phyloP scores from a whole-genome alignment of 2,888 invertebrate species.

The Meghimatium bilineatum region DNA sequence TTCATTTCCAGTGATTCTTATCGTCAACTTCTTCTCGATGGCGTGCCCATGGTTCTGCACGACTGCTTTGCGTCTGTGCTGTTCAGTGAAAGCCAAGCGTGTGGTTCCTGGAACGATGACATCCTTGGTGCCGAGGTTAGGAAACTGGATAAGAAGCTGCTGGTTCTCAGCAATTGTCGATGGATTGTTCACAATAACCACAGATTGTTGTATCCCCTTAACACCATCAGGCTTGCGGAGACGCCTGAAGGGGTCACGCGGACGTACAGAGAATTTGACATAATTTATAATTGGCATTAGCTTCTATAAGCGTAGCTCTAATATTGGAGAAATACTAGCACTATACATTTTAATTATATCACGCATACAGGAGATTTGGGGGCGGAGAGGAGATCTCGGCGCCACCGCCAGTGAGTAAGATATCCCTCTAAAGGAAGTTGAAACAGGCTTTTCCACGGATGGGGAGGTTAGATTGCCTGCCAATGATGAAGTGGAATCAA shows the following conservation, averaged over 20 bases:
- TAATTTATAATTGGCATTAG: no score
- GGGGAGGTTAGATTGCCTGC: no score
- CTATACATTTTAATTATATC: no score
- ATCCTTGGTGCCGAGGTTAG: constrained; percentile 11
- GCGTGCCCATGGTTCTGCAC: constrained; percentile 2
- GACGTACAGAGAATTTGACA: no score
- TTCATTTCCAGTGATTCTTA: not conserved
- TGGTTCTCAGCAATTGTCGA: not conserved
- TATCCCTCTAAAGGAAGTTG: no score
- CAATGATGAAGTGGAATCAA: no score
- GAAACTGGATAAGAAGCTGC: not conserved
- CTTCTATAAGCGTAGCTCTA: no score
- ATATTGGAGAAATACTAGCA: no score
- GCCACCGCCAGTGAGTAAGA: no score
- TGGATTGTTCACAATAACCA: constrained; percentile 1
- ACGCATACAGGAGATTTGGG: no score
- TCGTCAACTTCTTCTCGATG: constrained; percentile 1
- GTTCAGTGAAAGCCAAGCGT: constrained; percentile 7
- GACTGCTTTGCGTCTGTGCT: not conserved
- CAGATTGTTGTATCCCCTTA: not conserved
- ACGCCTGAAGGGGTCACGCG: not conserved
- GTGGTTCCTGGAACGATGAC: constrained; percentile 1
- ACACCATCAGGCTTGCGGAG: not conserved
- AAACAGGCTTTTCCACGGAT: no score
- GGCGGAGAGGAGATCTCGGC: no score